A percentile compares a stretch with the other conserved stretches of the same genome.
Conservation (phyloP, 2,888 invertebrate genomes). For the Luffia ferchaultella region DNA sequence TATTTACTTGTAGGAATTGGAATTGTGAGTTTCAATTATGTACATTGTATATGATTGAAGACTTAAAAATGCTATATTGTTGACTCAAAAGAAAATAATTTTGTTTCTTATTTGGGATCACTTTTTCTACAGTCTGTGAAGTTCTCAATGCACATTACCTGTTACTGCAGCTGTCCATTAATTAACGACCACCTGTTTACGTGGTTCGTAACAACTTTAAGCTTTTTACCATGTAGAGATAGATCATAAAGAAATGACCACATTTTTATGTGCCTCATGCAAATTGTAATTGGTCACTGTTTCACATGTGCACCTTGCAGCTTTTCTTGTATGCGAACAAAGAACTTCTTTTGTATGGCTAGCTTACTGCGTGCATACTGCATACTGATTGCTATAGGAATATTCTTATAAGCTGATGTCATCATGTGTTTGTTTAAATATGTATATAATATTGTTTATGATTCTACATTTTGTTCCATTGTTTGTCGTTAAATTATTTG, state of each 20-base stretch:
- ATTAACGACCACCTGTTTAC: conserved; percentile 45
- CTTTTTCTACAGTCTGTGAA: too few species aligned
- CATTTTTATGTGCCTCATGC: neutral
- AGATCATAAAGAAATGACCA: neutral
- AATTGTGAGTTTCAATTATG: too few species aligned
- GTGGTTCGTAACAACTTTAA: conserved; percentile 5
- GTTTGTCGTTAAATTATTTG: too few species aligned
- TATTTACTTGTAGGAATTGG: too few species aligned
- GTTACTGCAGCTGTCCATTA: conserved; percentile 44
- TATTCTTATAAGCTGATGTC: neutral
- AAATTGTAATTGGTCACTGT: neutral
- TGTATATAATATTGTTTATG: too few species aligned
- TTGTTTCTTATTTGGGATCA: too few species aligned
- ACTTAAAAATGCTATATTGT: too few species aligned
- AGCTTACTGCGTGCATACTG: neutral
- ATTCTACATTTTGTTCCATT: too few species aligned
- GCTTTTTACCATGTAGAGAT: conserved; percentile 4
- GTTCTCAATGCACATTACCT: too few species aligned
- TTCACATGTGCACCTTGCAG: neutral
- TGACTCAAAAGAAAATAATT: too few species aligned
- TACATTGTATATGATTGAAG: too few species aligned
- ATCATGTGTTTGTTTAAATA: too few species aligned
- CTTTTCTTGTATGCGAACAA: neutral
- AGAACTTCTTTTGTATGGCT: neutral
- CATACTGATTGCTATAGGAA: neutral